Evolutionary conservation across 2,113 vertebrate genomes (phyloP).

Genomic region (Heliornis fulica): DNA sequence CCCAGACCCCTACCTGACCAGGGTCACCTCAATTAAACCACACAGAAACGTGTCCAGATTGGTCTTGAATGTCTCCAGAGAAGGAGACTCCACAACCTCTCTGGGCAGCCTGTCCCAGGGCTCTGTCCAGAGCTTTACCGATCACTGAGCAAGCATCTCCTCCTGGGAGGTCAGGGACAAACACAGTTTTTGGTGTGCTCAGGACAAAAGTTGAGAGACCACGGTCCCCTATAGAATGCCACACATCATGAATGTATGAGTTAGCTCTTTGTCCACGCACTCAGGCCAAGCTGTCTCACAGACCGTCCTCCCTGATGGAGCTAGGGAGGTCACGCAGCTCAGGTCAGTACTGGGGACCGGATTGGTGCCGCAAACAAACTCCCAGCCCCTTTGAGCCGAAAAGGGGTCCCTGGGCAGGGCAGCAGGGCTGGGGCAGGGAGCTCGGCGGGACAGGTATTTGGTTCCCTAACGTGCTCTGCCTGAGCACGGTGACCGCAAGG

Average conservation of each 20-base stretch:
- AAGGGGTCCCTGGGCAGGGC: neutral
- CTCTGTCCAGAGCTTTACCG: too few relatives aligned
- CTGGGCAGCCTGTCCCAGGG: too few relatives aligned
- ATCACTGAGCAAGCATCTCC: fast-evolving
- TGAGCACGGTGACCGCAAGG: fast-evolving
- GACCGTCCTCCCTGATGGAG: fast-evolving
- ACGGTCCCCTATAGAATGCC: neutral
- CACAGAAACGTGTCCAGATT: too few relatives aligned
- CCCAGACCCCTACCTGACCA: too few relatives aligned
- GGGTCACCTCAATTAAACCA: too few relatives aligned
- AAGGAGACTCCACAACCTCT: too few relatives aligned
- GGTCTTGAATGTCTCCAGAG: too few relatives aligned
- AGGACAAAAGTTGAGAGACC: fast-evolving
- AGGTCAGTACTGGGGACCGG: fast-evolving
- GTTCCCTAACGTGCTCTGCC: neutral
- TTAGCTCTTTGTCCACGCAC: fast-evolving
- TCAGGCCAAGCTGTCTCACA: neutral
- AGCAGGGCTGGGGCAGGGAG: fast-evolving
- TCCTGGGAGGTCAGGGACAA: fast-evolving
- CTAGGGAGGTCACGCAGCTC: fast-evolving
- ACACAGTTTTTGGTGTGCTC: fast-evolving
- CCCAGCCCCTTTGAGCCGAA: neutral
- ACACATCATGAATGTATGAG: fast-evolving
- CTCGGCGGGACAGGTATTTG: fast-evolving
- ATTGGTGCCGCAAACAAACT: fast-evolving